Conservation (phyloP, 2,888 invertebrate genomes). For the Augiades crinisus region DNA sequence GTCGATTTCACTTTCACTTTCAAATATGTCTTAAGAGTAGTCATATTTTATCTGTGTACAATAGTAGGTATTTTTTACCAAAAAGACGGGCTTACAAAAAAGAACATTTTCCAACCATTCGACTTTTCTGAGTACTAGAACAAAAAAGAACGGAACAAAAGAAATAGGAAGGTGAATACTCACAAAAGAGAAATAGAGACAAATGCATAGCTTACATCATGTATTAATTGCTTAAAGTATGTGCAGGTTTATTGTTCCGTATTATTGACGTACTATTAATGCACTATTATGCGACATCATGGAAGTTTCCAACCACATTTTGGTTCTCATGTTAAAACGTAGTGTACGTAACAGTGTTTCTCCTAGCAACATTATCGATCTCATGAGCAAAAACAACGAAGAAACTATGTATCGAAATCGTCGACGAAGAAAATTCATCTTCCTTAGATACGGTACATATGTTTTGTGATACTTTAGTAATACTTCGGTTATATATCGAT, state of each 20-base stretch:
- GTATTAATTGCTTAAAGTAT: no score
- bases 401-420: neutral
- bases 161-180: neutral
- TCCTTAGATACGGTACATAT: neutral
- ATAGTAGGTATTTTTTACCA: neutral
- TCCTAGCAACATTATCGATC: neutral
- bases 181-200: neutral
- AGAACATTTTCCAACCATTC: neutral
- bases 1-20: no score
- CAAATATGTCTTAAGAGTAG: neutral
- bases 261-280: neutral
- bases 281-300: neutral
- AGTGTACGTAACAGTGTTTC: neutral
- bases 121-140: neutral
- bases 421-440: neutral
- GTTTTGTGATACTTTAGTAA: neutral
- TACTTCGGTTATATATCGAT: neutral
- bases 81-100: neutral
- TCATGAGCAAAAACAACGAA: neutral
- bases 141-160: neutral
- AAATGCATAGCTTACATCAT: no score
- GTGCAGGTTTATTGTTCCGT: neutral
- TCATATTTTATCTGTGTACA: neutral
- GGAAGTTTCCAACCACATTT: neutral
- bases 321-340: neutral